Evolutionary conservation across 1,140 invertebrate genomes (phyloP).

Genomic region (Pygmarrhopalites habei): DNA sequence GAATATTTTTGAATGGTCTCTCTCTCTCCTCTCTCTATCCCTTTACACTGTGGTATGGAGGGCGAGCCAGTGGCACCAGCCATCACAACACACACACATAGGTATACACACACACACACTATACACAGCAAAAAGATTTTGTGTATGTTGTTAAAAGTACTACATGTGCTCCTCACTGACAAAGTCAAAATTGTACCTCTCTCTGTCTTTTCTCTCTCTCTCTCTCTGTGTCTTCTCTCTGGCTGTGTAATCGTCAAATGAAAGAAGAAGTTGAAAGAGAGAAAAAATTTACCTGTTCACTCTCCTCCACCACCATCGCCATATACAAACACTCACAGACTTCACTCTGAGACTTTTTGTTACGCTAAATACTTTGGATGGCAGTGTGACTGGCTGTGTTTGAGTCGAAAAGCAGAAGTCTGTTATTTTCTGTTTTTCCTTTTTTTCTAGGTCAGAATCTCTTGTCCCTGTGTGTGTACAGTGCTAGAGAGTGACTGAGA

Average conservation of each 20-base stretch:
- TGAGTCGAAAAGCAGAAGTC: neutral
- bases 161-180: neutral
- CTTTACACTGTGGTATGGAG: neutral
- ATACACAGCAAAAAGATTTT: neutral
- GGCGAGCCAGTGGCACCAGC: neutral
- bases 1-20: no score
- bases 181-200: neutral
- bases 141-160: neutral
- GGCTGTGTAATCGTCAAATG: neutral
- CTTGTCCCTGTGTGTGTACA: no score
- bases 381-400: neutral
- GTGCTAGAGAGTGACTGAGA: no score
- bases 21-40: no score
- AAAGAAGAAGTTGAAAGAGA: neutral
- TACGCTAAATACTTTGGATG: neutral
- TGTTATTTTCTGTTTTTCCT: neutral
- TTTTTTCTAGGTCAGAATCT: neutral
- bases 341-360: neutral
- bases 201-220: neutral
- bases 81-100: no score
- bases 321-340: neutral
- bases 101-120: no score
- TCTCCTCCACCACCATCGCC: neutral
- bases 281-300: neutral
- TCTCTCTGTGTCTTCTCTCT: neutral